Evolutionary conservation across 2,113 vertebrate species (phyloP), one percentile per base, ranked within the genome.

Genomic region (Rhodinocichla rosea): DNA sequence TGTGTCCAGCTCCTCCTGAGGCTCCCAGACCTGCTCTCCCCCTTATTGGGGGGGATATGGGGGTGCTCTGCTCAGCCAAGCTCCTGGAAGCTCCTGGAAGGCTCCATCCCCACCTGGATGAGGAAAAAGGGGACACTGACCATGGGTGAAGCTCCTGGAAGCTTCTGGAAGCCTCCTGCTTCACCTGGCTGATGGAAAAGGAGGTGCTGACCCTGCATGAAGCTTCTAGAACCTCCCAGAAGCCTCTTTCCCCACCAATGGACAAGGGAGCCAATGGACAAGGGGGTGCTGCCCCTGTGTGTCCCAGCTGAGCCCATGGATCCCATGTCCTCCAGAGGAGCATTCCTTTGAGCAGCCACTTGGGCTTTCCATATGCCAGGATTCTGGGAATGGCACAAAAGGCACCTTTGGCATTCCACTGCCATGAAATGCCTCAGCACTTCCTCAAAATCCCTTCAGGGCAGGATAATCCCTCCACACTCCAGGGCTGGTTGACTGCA

Each of bases 41-140:
- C 44, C 40, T 76, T 37, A 7, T 2, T 0, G 0, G 9, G 3
- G 4, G 15, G 15, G 11, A 15, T 14, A 22, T 24, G 37, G 30
- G 18, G 28, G 7, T 73, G 40, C 27, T 62, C 56, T 75, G 57
- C 19, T 16, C 57, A 85, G 59, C 45, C 53, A 14, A 67, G 30
- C 22, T 42, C 35, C 81, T 62, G 37, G 7, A 13, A 67, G 30
- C 20, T 42, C 35, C 81, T 62, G 37, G 7, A 42, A 32, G 26
- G 9, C 11, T 86, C 57, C 12, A 39, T n/a, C 44, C 24, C 5
- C 30, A 13, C 2, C 7, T 57, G n/a, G 28, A 22, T 57, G 30
- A 44, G 52, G 42, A 45, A 62, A 40, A 53, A 40, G 6, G 3
- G 13, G 9, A 2, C 81, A 21, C 33, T 50, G 57, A 49, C 30